These are phyloP conservation scores for Pararge aegeria DNA, from an alignment of 1,140 invertebrate genomes.

Conservation along the genomic window DNA sequence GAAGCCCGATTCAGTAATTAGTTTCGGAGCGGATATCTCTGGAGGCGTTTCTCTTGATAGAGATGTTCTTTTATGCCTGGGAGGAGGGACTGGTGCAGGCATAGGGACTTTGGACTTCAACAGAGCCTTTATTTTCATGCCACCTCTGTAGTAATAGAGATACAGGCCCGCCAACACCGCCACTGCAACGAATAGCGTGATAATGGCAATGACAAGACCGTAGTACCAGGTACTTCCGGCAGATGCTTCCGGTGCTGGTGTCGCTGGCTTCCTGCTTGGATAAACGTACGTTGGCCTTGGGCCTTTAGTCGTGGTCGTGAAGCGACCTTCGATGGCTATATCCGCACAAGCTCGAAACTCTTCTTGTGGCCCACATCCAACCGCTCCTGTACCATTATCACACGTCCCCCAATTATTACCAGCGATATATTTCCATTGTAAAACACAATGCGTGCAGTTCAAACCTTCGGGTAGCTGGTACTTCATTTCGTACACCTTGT, in stretches of 20 bases:
- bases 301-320: constrained; percentile 55
- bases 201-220: constrained; percentile 56
- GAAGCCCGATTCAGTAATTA: constrained; percentile 63
- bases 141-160: constrained; percentile 76
- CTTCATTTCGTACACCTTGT: constrained; percentile 87
- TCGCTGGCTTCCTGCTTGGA: constrained; percentile 55
- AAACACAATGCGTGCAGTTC: constrained; percentile 88
- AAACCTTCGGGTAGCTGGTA: constrained; percentile 84
- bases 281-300: constrained; percentile 66
- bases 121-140: constrained; percentile 71
- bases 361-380: constrained; percentile 92
- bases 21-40: constrained; percentile 57
- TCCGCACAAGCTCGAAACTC: constrained; percentile 93
- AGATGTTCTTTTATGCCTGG: constrained; percentile 60
- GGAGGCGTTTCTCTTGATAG: constrained; percentile 59
- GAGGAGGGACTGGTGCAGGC: constrained; percentile 59
- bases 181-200: constrained; percentile 61
- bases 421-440: constrained; percentile 91
- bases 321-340: constrained; percentile 83
- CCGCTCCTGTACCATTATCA: constrained; percentile 84
- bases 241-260: constrained; percentile 56
- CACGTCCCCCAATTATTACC: constrained; percentile 91
- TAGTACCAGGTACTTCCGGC: constrained; percentile 63
- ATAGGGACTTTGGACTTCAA: constrained; percentile 54
- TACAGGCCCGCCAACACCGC: constrained; percentile 62